A percentile compares a stretch with the other conserved stretches of the same genome.
These are phyloP conservation scores for Sebastes taczanowskii DNA, from an alignment of 2,797 vertebrate genomes.

Conservation along the genomic window DNA sequence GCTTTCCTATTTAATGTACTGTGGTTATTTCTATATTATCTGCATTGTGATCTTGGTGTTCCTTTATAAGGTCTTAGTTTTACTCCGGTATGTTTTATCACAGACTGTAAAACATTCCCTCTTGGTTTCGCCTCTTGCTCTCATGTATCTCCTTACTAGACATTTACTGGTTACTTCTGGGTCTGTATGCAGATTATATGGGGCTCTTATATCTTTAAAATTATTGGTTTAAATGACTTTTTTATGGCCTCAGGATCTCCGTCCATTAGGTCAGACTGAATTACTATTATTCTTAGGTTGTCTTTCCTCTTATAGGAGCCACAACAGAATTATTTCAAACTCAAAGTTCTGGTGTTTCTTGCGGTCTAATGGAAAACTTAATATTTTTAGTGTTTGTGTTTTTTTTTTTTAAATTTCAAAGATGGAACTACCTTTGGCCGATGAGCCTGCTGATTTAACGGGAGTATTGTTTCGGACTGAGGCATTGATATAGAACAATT, in stretches of 20 bases:
- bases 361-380: neutral
- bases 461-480: neutral
- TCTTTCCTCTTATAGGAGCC: neutral
- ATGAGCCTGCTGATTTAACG: neutral
- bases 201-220: constrained; percentile 38
- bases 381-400: neutral
- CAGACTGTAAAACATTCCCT: constrained; percentile 31
- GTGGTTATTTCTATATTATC: constrained; percentile 31
- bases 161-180: constrained; percentile 41
- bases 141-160: constrained; percentile 29
- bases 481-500: neutral
- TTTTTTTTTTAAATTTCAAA: too few species aligned
- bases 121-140: constrained; percentile 10
- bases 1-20: constrained; percentile 22
- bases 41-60: constrained; percentile 28
- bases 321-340: neutral
- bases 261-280: constrained; percentile 25
- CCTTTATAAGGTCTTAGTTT: constrained; percentile 23
- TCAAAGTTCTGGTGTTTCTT: neutral
- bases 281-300: constrained; percentile 28
- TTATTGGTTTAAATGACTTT: constrained; percentile 32
- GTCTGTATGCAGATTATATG: constrained; percentile 40
- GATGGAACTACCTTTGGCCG: neutral
- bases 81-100: constrained; percentile 28
- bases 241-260: constrained; percentile 39